These are phyloP conservation scores for Pseudococcus jackbeardsleyi DNA, from an alignment of 2,888 invertebrate genomes.

Conservation along the genomic window DNA sequence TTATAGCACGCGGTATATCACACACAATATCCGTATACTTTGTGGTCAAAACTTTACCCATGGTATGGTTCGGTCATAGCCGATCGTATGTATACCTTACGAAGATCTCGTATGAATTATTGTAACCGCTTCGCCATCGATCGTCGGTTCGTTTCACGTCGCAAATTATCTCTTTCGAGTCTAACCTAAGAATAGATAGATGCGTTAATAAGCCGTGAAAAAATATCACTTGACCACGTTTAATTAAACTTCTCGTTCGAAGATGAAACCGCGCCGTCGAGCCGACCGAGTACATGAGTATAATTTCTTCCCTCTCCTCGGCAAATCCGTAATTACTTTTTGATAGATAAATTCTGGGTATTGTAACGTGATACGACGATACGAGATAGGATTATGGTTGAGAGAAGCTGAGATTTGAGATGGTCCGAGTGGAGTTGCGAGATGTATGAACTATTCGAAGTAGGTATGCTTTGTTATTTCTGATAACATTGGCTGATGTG, in stretches of 20 bases:
- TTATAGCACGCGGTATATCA: not conserved
- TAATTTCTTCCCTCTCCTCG: not conserved
- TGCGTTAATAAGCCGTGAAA: constrained; percentile 39
- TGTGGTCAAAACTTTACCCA: not conserved
- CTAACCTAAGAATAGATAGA: not conserved
- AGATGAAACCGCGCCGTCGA: not conserved
- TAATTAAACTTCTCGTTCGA: constrained; percentile 13
- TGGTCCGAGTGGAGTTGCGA: not conserved
- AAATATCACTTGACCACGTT: constrained; percentile 41
- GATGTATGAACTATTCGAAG: not conserved
- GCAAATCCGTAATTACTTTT: constrained; percentile 13
- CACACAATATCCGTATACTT: not conserved
- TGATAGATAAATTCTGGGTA: not conserved
- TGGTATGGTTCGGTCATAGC: not conserved
- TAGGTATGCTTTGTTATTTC: not conserved
- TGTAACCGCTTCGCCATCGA: not conserved
- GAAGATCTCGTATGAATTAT: constrained; percentile 21
- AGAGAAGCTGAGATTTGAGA: not conserved
- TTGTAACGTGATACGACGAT: not conserved
- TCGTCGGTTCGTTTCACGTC: constrained; percentile 24
- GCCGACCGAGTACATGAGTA: not conserved
- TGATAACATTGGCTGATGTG: not conserved
- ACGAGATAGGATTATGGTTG: not conserved
- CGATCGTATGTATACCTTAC: not conserved
- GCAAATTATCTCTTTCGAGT: not conserved